phyloP scores from a whole-genome alignment of 2,888 invertebrate genomes.

The Tiphia femorata region DNA sequence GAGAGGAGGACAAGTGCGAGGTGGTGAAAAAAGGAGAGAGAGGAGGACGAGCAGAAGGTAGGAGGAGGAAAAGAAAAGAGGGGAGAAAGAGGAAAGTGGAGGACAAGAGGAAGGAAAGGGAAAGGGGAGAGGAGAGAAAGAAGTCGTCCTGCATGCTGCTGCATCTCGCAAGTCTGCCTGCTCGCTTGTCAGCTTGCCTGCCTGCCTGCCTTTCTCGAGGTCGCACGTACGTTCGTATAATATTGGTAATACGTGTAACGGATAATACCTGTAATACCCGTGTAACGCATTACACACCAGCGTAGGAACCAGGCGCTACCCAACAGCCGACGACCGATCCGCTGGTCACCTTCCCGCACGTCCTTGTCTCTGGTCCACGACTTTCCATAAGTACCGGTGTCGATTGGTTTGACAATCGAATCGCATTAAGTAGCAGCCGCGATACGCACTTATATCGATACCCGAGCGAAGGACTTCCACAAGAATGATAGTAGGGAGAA shows the following conservation, averaged over 20 bases:
- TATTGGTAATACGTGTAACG: conserved; percentile 65
- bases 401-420: too few species aligned
- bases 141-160: conserved; percentile 34
- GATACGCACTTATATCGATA: too few species aligned
- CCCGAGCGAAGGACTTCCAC: too few species aligned
- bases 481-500: too few species aligned
- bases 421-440: conserved; percentile 32
- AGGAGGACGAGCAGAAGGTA: background rate
- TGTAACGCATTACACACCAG: conserved; percentile 59
- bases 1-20: background rate
- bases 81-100: conserved; percentile 20
- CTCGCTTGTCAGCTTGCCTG: too few species aligned
- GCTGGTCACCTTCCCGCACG: conserved; percentile 38
- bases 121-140: conserved; percentile 32
- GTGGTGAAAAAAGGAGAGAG: conserved; percentile 13
- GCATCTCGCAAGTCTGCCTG: too few species aligned
- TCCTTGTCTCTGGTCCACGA: conserved; percentile 36
- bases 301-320: conserved; percentile 43
- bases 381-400: conserved; percentile 27
- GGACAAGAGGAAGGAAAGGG: background rate
- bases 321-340: conserved; percentile 30
- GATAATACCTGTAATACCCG: conserved; percentile 65
- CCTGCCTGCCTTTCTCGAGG: conserved; percentile 54
- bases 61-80: conserved; percentile 14
- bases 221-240: conserved; percentile 61